Base-by-base conservation (phyloP, 1,140 invertebrate species). In the Drosophila ananassae region DNA sequence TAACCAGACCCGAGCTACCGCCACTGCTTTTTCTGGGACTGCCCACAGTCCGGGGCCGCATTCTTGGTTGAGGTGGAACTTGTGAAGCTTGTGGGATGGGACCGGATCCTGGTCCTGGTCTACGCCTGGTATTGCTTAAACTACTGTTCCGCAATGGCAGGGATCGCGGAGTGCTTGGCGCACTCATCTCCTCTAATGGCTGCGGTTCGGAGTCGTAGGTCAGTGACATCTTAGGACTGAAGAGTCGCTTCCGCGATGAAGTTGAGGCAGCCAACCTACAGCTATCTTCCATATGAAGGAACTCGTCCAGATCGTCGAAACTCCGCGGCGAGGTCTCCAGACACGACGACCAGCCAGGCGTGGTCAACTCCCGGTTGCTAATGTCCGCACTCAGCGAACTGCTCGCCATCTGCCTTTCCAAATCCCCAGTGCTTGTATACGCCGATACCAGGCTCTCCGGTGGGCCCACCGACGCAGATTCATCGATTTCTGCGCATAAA, bases 401-500 rank as follows among this genome's bases (percentile, higher is more conserved):
- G 34, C 48, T 63, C 1, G 44, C 37, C 17, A 79, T 7, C 6
- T 22, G 17, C 28, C 2, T 32, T 7, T 53, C 17, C 13, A 37
- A 17, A 22, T 77, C 71, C 34, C 62, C 71, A 5, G 74, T 78
- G 39, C 82, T 87, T 2, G 78, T 87, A 28, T 71, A 67, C 13
- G 64, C 37, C 1, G 62, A 68, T 8, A 59, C 13, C 28, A 34
- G 51, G 13, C 28, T 51, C 0, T 41, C 39, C 17, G 52, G 41
- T 10, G 44, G 59, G 25, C 0, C 50, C 53, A 5, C 60, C 37
- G 6, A 53, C 3, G 34, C 41, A 39, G 79, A 63, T 2, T 71
- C 54, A 63, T 82, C 64, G 28, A 91, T 75, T 41, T 85, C 69
- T 0, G 58, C 57, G n/a, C 78, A 90, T 30, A 90, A 74, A 50